Evolutionary conservation across 2,888 invertebrate genomes (phyloP), one percentile per base, ranked within the genome.

Genomic region (Dicycla oo): DNA sequence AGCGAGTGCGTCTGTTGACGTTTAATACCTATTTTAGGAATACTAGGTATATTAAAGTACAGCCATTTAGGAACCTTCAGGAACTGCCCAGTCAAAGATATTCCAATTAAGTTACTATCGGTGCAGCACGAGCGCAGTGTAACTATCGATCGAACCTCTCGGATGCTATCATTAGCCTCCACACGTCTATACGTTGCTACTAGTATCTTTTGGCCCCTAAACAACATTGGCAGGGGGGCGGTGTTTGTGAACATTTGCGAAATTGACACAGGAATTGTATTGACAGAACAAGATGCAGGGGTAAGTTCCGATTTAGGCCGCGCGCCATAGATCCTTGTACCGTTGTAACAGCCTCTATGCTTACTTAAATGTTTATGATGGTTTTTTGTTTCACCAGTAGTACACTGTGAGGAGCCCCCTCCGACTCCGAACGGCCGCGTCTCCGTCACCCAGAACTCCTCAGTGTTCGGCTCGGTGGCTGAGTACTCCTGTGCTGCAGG

Each of bases 401-500:
- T 98, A 53, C 97, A 97, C 81, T 98, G 98, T 89, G 97, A 97
- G 82, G 96, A 97, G 8, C 97, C 98, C 6, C 96, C 97, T 0
- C 95, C 96, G 73, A 97, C 98, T 49, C 87, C 95, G n/a, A 97
- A 98, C 88, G 98, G 97, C 1, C 94, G 94, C 18, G 93, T 96
- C 75, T 89, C 93, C 13, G 83, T 96, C 13, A 93, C 96, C 3
- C 95, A 93, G 82, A 97, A 98, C 87, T 96, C 97, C 62, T 97
- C 97, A 0, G 92, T 95, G 3, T 98, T 97, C 85, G 98, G 98
- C 54, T 97, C 98, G 0, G 96, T 97, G 54, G 97, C 98, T 1
- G 97, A 97, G 87, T 98, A 98, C 89, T 95, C 96, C 10, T 99
- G 99, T 89, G 96, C 97, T 2, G 93, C 96, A 23, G 98, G 98